phyloP scores from a whole-genome alignment of 1,140 invertebrate species.

The Temnothorax curvispinosus region DNA sequence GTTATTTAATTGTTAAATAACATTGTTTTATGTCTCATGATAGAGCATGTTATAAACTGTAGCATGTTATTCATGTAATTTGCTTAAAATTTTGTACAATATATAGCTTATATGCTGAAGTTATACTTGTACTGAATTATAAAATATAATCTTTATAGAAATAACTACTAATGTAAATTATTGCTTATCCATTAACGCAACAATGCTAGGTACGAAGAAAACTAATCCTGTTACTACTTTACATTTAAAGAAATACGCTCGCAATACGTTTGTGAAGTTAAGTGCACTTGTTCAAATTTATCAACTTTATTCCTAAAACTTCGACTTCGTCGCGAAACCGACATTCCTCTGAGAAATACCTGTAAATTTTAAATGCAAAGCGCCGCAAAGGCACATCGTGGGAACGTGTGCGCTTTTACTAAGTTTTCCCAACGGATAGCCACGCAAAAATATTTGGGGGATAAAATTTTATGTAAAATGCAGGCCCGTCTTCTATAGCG shows the following conservation, averaged over 20 bases:
- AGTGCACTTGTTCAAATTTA: constrained; percentile 22
- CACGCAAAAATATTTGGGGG: constrained; percentile 37
- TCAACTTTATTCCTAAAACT: constrained; percentile 34
- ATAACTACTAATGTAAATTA: not conserved
- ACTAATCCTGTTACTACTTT: not conserved
- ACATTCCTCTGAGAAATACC: constrained; percentile 12
- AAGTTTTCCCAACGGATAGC: constrained; percentile 44
- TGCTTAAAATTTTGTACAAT: not conserved
- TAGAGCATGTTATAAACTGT: not conserved
- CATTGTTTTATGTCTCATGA: not conserved
- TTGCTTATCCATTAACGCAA: not conserved
- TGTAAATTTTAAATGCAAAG: constrained; percentile 53
- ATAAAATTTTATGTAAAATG: constrained; percentile 54
- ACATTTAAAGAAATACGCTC: not conserved
- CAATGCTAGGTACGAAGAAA: not conserved
- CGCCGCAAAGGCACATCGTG: constrained; percentile 23
- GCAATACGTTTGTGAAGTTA: constrained; percentile 1
- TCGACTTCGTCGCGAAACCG: constrained; percentile 16
- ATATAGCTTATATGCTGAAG: not conserved
- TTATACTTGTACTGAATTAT: not conserved
- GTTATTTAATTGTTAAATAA: not conserved
- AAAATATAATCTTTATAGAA: not conserved
- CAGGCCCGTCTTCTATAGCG: constrained; percentile 1
- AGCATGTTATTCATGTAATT: not conserved
- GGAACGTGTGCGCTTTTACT: constrained; percentile 16